Conservation (phyloP, 2,113 vertebrate genomes). For the Serilophus lunatus region DNA sequence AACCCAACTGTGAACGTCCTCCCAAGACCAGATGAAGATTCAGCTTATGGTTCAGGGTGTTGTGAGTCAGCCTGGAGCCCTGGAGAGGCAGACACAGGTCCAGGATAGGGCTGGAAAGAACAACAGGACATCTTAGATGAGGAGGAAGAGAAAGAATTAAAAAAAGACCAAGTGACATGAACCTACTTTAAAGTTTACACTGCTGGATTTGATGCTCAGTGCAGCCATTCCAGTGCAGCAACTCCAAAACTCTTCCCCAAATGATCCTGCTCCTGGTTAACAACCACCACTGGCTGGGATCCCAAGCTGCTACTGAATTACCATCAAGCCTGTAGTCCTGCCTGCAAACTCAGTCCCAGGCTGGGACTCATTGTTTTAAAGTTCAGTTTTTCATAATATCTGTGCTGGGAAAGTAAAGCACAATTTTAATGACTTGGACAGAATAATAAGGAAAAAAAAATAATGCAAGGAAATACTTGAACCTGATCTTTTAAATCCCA, state of each 20-base stretch:
- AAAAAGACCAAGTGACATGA: not conserved
- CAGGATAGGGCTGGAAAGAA: not conserved
- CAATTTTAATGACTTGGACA: not conserved
- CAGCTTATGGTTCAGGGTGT: not conserved
- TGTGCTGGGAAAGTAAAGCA: not conserved
- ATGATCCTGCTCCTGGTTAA: not conserved
- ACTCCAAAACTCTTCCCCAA: not conserved
- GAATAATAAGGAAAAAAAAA: not conserved
- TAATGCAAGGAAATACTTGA: not conserved
- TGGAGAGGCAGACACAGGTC: not conserved
- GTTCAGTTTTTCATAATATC: not conserved
- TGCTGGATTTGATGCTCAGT: not conserved
- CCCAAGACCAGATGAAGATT: not conserved
- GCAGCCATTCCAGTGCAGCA: not conserved
- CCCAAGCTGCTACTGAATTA: not conserved
- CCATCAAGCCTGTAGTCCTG: not conserved
- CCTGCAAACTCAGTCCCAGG: not conserved
- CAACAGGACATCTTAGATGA: accelerated
- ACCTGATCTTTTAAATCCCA: not conserved
- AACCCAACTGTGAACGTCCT: not conserved
- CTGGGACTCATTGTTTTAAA: not conserved
- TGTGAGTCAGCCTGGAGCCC: not conserved
- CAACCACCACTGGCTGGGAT: accelerated
- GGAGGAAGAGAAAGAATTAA: not conserved
- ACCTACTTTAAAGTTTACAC: not conserved